Evolutionary conservation across 2,888 invertebrate species (phyloP), one percentile per base, ranked within the genome.

Genomic region (Cantharis nigra): DNA sequence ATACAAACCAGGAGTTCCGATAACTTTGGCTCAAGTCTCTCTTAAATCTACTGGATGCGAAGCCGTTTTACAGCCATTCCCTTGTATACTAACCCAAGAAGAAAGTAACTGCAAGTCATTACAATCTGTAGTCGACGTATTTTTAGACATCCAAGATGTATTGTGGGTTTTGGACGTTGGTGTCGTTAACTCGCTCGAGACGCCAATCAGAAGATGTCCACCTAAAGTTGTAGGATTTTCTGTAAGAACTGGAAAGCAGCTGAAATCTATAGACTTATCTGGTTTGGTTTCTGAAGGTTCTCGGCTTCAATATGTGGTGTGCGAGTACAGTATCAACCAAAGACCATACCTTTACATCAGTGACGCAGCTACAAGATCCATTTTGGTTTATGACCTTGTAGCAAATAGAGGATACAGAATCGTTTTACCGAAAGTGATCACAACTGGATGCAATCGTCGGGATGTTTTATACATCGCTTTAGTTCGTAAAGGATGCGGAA

Each of bases 111-210:
- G 91, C 84, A 89, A 90, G 33, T 91, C 91, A 0, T 87, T 95
- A 16, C 94, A 95, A 83, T 94, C 92, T 73, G 94, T 92, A 1
- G 92, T 95, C 0, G 95, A 95, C 84, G 87, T 94, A 72, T 88
- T 90, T 85, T 85, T 91, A 26, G 93, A 93, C 80, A 80, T 86
- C 7, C 90, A 93, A 86, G 92, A 92, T 69, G 91, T 93, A 79
- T 89, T 95, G 9, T 95, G 95, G 95, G 90, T 92, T 0, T 87
- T 95, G 78, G 95, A 95, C 84, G 91, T 90, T 11, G 95, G 95
- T 13, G 90, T 94, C 67, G 91, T 93, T 0, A 93, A 94, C 80
- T 92, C 93, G 0, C 83, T 94, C 75, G 92, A 92, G 77, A 89
- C 90, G 0, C 93, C 94, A 0, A 89, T 92, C 5, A 90, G 92